Conservation (phyloP, 1,140 invertebrate genomes). For the Ptiloglossa arizonensis region DNA sequence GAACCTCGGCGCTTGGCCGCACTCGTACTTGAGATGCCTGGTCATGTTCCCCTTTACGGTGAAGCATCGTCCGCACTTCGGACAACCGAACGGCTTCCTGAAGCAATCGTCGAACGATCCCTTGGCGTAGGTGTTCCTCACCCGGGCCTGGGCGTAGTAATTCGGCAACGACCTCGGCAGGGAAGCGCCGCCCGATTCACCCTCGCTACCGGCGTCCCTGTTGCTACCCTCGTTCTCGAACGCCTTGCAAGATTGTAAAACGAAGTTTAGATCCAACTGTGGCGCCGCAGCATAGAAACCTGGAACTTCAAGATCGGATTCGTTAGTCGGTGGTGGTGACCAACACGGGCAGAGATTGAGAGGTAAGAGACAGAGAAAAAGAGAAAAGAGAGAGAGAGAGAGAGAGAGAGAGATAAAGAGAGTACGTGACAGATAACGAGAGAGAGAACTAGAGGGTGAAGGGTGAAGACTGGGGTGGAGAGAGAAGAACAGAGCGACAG, state of each 20-base stretch:
- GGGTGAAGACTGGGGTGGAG: no score
- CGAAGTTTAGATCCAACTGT: slow-evolving; percentile 59
- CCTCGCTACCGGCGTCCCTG: slow-evolving; percentile 19
- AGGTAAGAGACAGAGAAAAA: neutral
- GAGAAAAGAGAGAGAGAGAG: neutral
- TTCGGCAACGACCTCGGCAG: slow-evolving; percentile 17
- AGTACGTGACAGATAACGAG: neutral
- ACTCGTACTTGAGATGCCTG: slow-evolving; percentile 87
- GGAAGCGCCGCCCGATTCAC: neutral
- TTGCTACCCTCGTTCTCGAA: slow-evolving; percentile 44
- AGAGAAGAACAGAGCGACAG: no score
- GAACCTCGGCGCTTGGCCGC: slow-evolving; percentile 86
- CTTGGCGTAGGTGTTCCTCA: slow-evolving; percentile 40
- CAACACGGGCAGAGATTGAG: neutral
- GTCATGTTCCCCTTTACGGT: slow-evolving; percentile 80
- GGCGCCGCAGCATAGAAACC: slow-evolving; percentile 60
- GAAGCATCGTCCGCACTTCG: slow-evolving; percentile 78
- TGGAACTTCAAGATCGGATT: slow-evolving; percentile 58
- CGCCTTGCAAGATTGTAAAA: slow-evolving; percentile 58
- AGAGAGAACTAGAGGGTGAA: no score
- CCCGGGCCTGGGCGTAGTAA: slow-evolving; percentile 46
- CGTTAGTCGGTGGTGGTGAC: slow-evolving; percentile 32
- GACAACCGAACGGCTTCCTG: slow-evolving; percentile 69
- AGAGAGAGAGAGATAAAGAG: neutral
- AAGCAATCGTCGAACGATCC: slow-evolving; percentile 28